Evolutionary conservation across 2,888 invertebrate genomes (phyloP).

Genomic region (Lycophotia porphyrea): DNA sequence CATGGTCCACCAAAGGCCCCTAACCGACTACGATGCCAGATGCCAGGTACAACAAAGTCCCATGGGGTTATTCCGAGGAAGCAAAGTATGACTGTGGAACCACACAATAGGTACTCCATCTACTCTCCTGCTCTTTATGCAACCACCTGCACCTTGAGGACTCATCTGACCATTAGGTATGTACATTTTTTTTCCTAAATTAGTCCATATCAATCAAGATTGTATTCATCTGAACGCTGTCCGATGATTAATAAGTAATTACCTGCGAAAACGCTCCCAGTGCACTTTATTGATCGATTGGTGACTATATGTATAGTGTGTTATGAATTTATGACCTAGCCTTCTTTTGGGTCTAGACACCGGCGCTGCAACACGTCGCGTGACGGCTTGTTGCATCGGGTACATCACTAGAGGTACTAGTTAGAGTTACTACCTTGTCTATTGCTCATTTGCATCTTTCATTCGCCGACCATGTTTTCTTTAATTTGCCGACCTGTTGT

Average conservation of each 20-base stretch:
- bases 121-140: too few relatives aligned
- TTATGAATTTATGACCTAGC: conserved; percentile 12
- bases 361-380: neutral
- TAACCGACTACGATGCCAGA: neutral
- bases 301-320: neutral
- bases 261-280: conserved; percentile 18
- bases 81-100: neutral
- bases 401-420: conserved; percentile 36
- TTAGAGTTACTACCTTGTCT: conserved; percentile 10
- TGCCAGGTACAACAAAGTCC: too few relatives aligned
- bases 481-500: conserved; percentile 9
- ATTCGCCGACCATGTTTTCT: conserved; percentile 19
- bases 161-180: too few relatives aligned
- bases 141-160: too few relatives aligned
- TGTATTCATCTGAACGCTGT: conserved; percentile 2
- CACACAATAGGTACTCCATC: neutral
- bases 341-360: conserved; percentile 21
- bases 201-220: neutral
- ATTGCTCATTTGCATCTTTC: neutral
- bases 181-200: neutral
- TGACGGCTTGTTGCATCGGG: neutral
- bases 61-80: neutral
- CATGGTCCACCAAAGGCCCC: neutral
- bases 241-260: conserved; percentile 10
- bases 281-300: conserved; percentile 40